Percentiles rank a stretch among this genome's conserved stretches.
Evolutionary conservation across 2,888 invertebrate species (phyloP).

Genomic region (Noctua fimbriata): DNA sequence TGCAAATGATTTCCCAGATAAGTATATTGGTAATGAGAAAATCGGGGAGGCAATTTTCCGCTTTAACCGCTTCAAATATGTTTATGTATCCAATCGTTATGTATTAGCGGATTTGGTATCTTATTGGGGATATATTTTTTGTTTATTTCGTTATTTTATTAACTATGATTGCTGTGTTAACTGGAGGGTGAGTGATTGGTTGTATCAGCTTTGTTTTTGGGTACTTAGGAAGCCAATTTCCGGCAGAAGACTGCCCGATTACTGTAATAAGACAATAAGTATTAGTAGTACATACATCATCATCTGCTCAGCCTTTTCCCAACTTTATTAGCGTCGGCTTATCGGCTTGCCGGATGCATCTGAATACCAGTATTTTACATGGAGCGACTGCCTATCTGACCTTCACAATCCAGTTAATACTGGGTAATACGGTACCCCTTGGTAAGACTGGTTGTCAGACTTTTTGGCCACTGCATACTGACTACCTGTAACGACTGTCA

Average conservation of each 20-base stretch:
- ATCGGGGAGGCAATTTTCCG: constrained; percentile 62
- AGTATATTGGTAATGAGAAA: constrained; percentile 51
- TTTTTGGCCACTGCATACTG: no score
- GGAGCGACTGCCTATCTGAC: neutral
- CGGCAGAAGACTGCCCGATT: neutral
- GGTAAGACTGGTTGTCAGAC: neutral
- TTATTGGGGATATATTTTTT: constrained; percentile 40
- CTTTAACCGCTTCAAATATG: constrained; percentile 55
- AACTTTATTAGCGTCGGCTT: neutral
- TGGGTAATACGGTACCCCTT: neutral
- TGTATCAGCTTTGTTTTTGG: constrained; percentile 11
- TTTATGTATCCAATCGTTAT: constrained; percentile 54
- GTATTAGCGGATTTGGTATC: constrained; percentile 51
- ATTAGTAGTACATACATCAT: neutral
- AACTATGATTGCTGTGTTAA: constrained; percentile 31
- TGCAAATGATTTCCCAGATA: constrained; percentile 23
- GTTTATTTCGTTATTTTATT: constrained; percentile 38
- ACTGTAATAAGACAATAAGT: neutral
- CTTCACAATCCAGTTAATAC: neutral
- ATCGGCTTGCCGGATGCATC: neutral
- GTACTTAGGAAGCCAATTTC: constrained; percentile 11
- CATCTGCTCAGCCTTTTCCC: neutral
- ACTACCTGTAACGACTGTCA: no score
- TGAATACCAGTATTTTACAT: neutral
- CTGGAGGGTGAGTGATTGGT: constrained; percentile 25